phyloP scores from a whole-genome alignment of 2,888 invertebrate genomes.

The Acrocyrtus sp. region DNA sequence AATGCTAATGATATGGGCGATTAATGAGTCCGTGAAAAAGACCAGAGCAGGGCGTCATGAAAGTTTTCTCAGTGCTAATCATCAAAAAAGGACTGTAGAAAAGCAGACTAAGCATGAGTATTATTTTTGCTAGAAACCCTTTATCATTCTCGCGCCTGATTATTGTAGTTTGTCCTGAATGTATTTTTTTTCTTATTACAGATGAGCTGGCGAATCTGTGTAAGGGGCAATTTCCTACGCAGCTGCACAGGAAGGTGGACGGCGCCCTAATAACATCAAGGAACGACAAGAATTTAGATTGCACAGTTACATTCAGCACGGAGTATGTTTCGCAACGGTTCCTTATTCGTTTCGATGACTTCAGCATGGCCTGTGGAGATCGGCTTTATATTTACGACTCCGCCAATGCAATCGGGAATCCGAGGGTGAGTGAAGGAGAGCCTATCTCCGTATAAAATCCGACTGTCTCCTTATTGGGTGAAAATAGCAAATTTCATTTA shows the following conservation, averaged over 20 bases:
- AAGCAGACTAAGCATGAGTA: neutral
- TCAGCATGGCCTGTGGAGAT: conserved; percentile 94
- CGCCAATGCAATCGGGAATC: conserved; percentile 86
- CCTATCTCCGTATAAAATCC: neutral
- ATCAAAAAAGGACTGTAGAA: neutral
- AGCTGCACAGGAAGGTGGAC: conserved; percentile 89
- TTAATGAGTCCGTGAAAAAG: no score
- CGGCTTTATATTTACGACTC: conserved; percentile 93
- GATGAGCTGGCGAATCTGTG: conserved; percentile 87
- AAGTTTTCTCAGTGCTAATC: no score
- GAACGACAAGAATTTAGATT: conserved; percentile 90
- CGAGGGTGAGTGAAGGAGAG: conserved; percentile 79
- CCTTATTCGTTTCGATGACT: conserved; percentile 91
- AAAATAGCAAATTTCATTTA: no score
- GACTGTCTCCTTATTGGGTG: no score
- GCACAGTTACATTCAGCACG: conserved; percentile 93
- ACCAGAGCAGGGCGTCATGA: no score
- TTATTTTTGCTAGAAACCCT: no score
- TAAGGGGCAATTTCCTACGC: conserved; percentile 89
- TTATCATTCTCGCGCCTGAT: no score
- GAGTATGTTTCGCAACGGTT: conserved; percentile 93
- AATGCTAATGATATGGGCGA: conserved; percentile 1
- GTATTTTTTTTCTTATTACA: conserved; percentile 62
- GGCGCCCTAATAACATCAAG: conserved; percentile 90
- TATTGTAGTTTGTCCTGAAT: neutral